phyloP scores from a whole-genome alignment of 2,888 invertebrate species.

The Megastigmus dorsalis region DNA sequence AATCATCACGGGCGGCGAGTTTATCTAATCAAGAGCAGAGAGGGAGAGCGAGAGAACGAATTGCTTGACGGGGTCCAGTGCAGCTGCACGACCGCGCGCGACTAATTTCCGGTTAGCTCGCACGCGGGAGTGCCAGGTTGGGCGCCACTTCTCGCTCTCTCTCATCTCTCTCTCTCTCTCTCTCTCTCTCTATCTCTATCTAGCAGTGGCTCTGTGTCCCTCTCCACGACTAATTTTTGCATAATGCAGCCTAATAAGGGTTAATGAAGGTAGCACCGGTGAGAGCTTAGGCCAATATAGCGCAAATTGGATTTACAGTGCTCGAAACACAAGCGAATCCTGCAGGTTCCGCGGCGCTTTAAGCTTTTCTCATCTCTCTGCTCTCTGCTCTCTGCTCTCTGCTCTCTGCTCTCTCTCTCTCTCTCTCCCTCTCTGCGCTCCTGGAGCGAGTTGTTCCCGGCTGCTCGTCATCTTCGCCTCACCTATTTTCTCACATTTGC shows the following conservation, averaged over 20 bases:
- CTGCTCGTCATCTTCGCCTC: no score
- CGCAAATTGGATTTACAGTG: conserved; percentile 68
- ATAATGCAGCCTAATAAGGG: conserved; percentile 69
- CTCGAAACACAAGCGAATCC: conserved; percentile 61
- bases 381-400: neutral
- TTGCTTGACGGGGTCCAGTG: conserved; percentile 22
- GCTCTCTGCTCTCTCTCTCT: neutral
- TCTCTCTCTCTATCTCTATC: neutral
- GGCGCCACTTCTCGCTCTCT: neutral
- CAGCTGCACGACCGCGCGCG: neutral
- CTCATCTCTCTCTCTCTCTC: neutral
- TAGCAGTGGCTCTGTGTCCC: neutral
- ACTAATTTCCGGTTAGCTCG: conserved; percentile 62
- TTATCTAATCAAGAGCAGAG: conserved; percentile 48
- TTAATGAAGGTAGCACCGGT: conserved; percentile 67
- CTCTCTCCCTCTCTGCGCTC: conserved; percentile 55
- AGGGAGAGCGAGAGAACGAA: neutral
- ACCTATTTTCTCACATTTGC: conserved; percentile 33
- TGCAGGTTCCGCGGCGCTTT: conserved; percentile 40
- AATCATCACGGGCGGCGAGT: conserved; percentile 42
- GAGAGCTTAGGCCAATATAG: conserved; percentile 57
- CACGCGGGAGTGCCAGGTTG: conserved; percentile 35
- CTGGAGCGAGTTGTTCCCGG: no score
- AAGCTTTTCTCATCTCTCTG: conserved; percentile 51
- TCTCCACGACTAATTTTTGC: conserved; percentile 66